Conservation (phyloP, 2,113 vertebrate genomes). For the Phoenicopterus ruber region DNA sequence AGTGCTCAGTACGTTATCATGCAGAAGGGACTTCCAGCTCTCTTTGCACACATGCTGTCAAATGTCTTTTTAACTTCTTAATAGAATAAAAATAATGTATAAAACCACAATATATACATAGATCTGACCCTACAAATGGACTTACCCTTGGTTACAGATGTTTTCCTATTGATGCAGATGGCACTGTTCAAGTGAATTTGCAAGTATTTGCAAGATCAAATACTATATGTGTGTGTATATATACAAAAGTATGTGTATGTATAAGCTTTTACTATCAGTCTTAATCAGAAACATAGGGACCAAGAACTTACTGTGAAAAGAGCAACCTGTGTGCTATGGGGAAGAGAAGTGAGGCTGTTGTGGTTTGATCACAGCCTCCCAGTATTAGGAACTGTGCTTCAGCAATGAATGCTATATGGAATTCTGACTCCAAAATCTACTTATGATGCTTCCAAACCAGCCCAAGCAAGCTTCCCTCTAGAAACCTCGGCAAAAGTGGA, state of each 20-base stretch:
- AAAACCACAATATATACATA: not conserved
- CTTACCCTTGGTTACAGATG: not conserved
- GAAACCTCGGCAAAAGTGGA: not conserved
- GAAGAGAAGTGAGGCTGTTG: not conserved
- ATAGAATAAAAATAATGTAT: not conserved
- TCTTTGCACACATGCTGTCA: not conserved
- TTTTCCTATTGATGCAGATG: not conserved
- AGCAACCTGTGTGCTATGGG: not conserved
- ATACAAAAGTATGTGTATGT: not conserved
- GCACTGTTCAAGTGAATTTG: not conserved
- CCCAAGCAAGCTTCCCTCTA: not conserved
- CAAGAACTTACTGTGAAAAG: not conserved
- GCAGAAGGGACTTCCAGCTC: not conserved
- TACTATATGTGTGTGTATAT: not conserved
- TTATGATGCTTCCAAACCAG: not conserved
- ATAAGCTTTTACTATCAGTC: not conserved
- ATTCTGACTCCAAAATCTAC: not conserved
- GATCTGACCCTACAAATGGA: not conserved
- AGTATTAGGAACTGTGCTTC: not conserved
- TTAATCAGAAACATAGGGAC: not conserved
- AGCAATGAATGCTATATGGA: not conserved
- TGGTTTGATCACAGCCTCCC: not conserved
- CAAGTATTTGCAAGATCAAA: not conserved
- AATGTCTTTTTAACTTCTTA: not conserved
- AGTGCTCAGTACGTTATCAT: not conserved